Evolutionary conservation across 2,797 vertebrate genomes (phyloP), one percentile per base, ranked within the genome.

Genomic region (Urosaurus nigricauda): DNA sequence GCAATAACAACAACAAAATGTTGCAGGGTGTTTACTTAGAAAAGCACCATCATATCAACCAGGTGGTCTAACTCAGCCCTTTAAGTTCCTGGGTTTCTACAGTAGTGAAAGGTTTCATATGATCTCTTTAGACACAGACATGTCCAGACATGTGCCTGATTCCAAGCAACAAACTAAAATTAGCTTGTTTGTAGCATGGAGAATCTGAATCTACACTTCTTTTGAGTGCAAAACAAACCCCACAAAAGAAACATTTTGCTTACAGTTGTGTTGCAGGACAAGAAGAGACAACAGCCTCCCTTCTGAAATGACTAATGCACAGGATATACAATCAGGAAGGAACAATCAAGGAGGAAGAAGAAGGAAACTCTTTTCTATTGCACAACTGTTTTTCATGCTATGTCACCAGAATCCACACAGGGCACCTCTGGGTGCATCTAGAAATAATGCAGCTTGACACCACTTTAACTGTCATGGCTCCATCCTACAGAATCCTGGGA

Each of bases 61-160:
- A 60, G 90, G 88, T 93, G 97, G 96, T 98, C 97, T 95, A 97
- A 97, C 97, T 96, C 60, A 83, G 90, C 94, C 96, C 96, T 98
- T 98, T 97, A 97, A 96, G 95, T 97, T 98, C 97, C 97, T 98
- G 98, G 97, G 98, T 94, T 96, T 97, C 97, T 97, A 95, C 95
- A 93, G 96, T 94, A 95, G 96, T 96, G 91, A 91, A 96, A 96
- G 97, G 97, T 97, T 98, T 98, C 96, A 95, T n/a, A n/a, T n/a
- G 98, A 98, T 98, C 97, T 97, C 94, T 94, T 93, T 95, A 90
- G 91, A 95, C 89, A 81, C 24, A 86, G 93, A 92, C 95, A 93
- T 97, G 97, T 95, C 92, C 97, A 97, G 97, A 96, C 90, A 89
- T 93, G 94, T 95, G 93, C 96, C 91, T 94, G 96, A 92, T 96